These are phyloP conservation scores for Morelia viridis DNA, from an alignment of 2,797 vertebrate genomes.

Conservation along the genomic window DNA sequence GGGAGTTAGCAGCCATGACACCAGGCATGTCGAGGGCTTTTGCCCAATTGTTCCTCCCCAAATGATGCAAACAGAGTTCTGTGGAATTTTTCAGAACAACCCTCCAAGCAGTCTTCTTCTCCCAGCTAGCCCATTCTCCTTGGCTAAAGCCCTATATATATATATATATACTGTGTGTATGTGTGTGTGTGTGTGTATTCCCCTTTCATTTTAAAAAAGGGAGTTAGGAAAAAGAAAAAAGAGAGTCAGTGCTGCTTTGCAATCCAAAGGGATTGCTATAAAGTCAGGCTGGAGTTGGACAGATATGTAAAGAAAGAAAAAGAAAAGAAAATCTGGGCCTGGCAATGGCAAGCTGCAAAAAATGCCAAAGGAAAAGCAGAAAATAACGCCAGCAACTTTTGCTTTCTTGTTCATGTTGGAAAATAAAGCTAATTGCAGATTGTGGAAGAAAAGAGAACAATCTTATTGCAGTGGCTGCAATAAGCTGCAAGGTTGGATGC, in stretches of 20 bases:
- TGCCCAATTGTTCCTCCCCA: neutral
- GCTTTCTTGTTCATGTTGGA: neutral
- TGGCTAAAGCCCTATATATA: neutral
- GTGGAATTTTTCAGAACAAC: neutral
- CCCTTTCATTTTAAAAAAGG: neutral
- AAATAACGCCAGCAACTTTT: constrained; percentile 12
- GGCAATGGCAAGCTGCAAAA: constrained; percentile 2
- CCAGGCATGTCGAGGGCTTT: neutral
- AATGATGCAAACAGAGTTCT: neutral
- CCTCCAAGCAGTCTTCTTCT: neutral
- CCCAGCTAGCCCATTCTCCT: neutral
- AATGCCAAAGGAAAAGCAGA: constrained; percentile 40
- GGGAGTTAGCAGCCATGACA: neutral
- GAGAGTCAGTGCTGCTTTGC: neutral
- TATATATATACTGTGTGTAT: neutral
- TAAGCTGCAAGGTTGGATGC: neutral
- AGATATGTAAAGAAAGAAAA: neutral
- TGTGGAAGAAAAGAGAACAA: neutral
- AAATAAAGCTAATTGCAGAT: neutral
- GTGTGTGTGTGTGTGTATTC: neutral
- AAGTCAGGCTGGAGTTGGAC: constrained; percentile 1
- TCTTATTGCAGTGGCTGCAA: neutral
- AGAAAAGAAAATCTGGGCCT: constrained; percentile 8
- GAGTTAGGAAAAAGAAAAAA: neutral
- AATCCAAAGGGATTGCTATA: constrained; percentile 37